phyloP scores from a whole-genome alignment of 1,140 invertebrate genomes.

The Macrocentrus cingulum region DNA sequence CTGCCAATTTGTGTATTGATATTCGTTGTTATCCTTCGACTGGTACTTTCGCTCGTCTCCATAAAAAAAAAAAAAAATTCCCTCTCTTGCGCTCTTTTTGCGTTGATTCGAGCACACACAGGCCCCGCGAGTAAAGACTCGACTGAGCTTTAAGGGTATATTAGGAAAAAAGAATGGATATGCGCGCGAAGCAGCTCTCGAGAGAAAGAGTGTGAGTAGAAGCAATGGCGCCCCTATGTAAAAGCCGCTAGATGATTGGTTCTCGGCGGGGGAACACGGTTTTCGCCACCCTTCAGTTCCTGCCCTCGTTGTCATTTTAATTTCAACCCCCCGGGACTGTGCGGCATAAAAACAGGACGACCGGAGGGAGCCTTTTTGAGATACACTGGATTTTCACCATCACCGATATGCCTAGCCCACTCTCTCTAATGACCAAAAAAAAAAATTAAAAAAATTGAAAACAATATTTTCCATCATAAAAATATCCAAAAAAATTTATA shows the following conservation, averaged over 20 bases:
- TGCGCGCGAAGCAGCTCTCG: conserved; percentile 13
- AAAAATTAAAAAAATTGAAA: no score
- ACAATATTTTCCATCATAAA: no score
- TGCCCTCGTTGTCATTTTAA: conserved; percentile 60
- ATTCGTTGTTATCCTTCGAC: background rate
- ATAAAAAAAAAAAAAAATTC: no score
- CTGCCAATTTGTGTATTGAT: conserved; percentile 8
- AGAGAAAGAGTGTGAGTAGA: conserved; percentile 33
- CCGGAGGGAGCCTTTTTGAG: conserved; percentile 13
- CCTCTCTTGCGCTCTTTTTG: conserved; percentile 7
- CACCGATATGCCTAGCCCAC: background rate
- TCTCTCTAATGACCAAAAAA: no score
- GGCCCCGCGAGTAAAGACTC: conserved; percentile 20
- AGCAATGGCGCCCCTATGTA: conserved; percentile 49
- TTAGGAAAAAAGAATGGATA: conserved; percentile 19
- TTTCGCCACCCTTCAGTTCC: conserved; percentile 56
- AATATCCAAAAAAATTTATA: no score
- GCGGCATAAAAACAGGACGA: conserved; percentile 26
- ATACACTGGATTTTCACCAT: background rate
- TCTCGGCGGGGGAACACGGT: conserved; percentile 46
- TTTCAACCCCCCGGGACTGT: conserved; percentile 50
- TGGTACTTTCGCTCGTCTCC: no score
- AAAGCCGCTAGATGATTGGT: conserved; percentile 51
- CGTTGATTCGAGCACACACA: conserved; percentile 1
- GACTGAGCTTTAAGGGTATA: conserved; percentile 31